Evolutionary conservation across 2,888 invertebrate species (phyloP).

Genomic region (Scaptomyza reducta): DNA sequence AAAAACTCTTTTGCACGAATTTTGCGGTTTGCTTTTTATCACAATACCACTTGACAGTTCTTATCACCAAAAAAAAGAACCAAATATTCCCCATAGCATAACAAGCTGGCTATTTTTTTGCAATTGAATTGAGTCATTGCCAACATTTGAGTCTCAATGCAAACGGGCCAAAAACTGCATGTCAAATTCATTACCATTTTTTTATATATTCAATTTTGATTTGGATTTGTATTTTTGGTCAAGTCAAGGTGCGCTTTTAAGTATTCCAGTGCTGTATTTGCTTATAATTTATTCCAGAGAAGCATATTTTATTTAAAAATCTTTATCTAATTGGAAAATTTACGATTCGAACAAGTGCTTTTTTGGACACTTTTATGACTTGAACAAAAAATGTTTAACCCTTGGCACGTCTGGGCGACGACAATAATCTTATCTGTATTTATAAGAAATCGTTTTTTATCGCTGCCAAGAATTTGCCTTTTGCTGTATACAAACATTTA

Average conservation of each 20-base stretch:
- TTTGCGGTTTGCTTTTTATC: background rate
- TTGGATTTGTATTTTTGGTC: slow-evolving; percentile 33
- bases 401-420: slow-evolving; percentile 22
- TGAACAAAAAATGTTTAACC: slow-evolving; percentile 5
- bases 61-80: slow-evolving; percentile 35
- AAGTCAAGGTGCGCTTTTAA: slow-evolving; percentile 46
- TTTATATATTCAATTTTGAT: slow-evolving; percentile 1
- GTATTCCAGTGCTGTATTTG: slow-evolving; percentile 30
- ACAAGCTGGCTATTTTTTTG: background rate
- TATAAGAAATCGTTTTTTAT: slow-evolving; percentile 37
- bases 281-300: background rate
- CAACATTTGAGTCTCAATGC: slow-evolving; percentile 35
- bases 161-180: slow-evolving; percentile 31
- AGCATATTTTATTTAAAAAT: slow-evolving; percentile 13
- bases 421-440: slow-evolving; percentile 43
- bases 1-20: background rate
- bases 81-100: background rate
- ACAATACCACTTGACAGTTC: background rate
- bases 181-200: slow-evolving; percentile 40
- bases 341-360: slow-evolving; percentile 14
- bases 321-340: slow-evolving; percentile 14
- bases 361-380: slow-evolving; percentile 29
- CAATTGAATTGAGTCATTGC: slow-evolving; percentile 40
- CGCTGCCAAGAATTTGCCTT: background rate
- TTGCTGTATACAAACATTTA: slow-evolving; percentile 31